A percentile compares a stretch with the other conserved stretches of the same genome.
These are phyloP conservation scores for Tanaodytes sp. DNA, from an alignment of 2,888 invertebrate genomes.

Conservation along the genomic window DNA sequence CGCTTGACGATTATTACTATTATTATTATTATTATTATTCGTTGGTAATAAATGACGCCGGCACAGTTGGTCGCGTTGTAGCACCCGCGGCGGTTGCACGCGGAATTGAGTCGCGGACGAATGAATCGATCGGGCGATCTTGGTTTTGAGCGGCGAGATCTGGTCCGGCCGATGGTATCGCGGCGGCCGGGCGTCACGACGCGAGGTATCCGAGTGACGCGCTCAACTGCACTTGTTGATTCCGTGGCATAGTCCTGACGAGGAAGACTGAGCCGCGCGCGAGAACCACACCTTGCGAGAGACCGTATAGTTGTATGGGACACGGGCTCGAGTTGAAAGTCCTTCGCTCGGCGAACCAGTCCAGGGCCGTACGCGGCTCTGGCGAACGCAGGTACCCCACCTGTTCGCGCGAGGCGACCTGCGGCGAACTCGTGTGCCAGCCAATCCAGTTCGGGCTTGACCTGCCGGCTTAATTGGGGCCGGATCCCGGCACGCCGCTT, in stretches of 20 bases:
- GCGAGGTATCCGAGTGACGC: slow-evolving; percentile 31
- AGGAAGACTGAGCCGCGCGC: slow-evolving; percentile 53
- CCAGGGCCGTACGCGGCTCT: slow-evolving; percentile 62
- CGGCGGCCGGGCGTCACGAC: slow-evolving; percentile 23
- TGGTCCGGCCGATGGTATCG: background rate
- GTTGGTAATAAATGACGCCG: too few species aligned
- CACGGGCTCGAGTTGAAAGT: slow-evolving; percentile 67
- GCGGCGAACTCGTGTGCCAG: slow-evolving; percentile 1
- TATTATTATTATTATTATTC: too few species aligned
- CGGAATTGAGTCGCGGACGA: background rate
- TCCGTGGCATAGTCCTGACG: slow-evolving; percentile 60
- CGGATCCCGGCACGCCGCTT: slow-evolving; percentile 15
- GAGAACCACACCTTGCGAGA: slow-evolving; percentile 69
- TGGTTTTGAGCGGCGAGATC: background rate
- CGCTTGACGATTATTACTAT: slow-evolving; percentile 19
- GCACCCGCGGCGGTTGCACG: slow-evolving; percentile 6
- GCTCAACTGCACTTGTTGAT: slow-evolving; percentile 63
- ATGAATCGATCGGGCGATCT: too few species aligned
- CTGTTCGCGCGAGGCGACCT: slow-evolving; percentile 36
- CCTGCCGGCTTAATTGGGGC: slow-evolving; percentile 20
- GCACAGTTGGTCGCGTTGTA: too few species aligned
- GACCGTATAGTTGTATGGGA: slow-evolving; percentile 64
- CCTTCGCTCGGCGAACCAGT: slow-evolving; percentile 66
- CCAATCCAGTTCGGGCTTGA: slow-evolving; percentile 19
- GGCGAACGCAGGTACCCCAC: slow-evolving; percentile 49